Base-by-base conservation (phyloP, 2,888 invertebrate genomes). In the Hyalella azteca region DNA sequence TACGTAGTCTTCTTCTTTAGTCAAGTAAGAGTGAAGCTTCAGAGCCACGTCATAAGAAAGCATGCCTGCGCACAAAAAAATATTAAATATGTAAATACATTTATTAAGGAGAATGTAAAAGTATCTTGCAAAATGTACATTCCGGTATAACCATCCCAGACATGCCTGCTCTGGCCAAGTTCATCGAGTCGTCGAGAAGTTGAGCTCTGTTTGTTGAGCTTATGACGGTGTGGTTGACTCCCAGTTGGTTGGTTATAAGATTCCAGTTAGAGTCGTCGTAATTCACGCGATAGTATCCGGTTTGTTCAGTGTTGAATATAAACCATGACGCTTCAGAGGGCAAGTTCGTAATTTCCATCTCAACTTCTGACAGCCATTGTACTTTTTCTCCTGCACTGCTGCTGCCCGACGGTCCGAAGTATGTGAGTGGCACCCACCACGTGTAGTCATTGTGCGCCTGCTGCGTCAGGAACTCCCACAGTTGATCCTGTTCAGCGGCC, bases 181-280 rank as follows among this genome's bases (percentile, higher is more conserved):
- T 73, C 41, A 81, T 32, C 40, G 85, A 86, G 85, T 98, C 97
- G 86, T 97, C 95, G 7, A 98, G 90, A 48, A 98, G 89, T 87
- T 97, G 96, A 0, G 95, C 96, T 79, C 96, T 90, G 87, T 96
- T 95, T 39, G 93, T 91, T 0, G 93, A 90, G 59, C 93, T 91
- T 73, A 66, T 93, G 86, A 91, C 93, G 15, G 89, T 90, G 1
- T 90, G 89, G 0, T 91, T 90, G 60, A 90, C 89, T 85, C 91
- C 91, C 0, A 94, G 89, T 86, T 90, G 94, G 39, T 90, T 88
- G 0, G 93, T 91, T 5, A 95, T 88, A 85, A 93, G 90, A 84
- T 92, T 91, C 95, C 95, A 95, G 87, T 94, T 95, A 48, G 90
- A 88, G 7, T 89, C 87, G 86, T 95, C 95, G 86, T 95, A 95